Evolutionary conservation across 2,888 invertebrate genomes (phyloP), one percentile per base, ranked within the genome.

Genomic region (Baronia brevicornis): DNA sequence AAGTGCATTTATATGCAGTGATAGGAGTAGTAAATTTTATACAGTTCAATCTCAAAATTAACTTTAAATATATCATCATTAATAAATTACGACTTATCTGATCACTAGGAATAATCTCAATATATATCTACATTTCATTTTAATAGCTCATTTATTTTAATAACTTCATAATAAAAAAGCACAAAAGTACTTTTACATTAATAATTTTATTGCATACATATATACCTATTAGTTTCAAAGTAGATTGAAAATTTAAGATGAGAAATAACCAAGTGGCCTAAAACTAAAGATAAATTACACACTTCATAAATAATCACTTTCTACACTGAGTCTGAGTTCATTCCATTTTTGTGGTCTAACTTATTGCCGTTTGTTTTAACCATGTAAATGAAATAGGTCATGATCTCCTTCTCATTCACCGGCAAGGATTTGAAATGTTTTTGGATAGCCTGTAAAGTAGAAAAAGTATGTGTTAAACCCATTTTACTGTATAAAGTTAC

Each of bases 381-480:
- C 86, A 95, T 96, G 68, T 97, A 97, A 56, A 98, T 95, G 68
- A 98, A 98, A 65, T 93, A 96, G 27, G 97, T 95, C 41, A 97
- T 86, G 26, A 95, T 93, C 72, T 98, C 97, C 68, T 97, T 98
- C 71, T 98, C 97, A 56, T 92, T 91, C 6, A 98, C 95, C 20
- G 95, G 95, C 70, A 98, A 93, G 37, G 95, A 92, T 77, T 95
- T 95, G 80, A 98, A 98, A 79, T 98, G 98, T 68, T 96, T 94
- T 86, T 94, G 93, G 31, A 98, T 88, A 31, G 93, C 91, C 97
- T 97, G 88, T 12, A 89, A 90, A 39, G n/a, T n/a, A 19, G 26
- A 10, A 13, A 28, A 26, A n/a, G 15, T n/a, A n/a, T n/a, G n/a
- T n/a, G n/a, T 17, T 5, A 17, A 17, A 17, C 17, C 17, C n/a